phyloP scores from a whole-genome alignment of 2,888 invertebrate species.

The Drosophila subsilvestris region DNA sequence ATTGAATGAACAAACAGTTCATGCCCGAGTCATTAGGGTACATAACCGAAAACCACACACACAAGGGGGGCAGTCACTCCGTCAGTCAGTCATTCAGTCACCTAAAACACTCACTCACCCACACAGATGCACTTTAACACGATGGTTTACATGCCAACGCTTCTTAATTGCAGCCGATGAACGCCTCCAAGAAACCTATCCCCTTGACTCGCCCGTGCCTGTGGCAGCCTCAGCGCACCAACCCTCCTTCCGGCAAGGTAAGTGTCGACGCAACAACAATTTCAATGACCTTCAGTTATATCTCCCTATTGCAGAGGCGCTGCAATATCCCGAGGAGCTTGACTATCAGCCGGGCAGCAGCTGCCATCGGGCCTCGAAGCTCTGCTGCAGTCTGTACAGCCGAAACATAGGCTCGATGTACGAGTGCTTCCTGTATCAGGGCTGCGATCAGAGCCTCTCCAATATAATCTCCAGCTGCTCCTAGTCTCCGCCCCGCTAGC shows the following conservation, averaged over 20 bases:
- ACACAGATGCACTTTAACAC: constrained; percentile 24
- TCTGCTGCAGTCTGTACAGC: constrained; percentile 87
- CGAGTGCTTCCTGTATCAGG: constrained; percentile 88
- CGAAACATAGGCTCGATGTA: constrained; percentile 84
- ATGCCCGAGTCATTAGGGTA: neutral
- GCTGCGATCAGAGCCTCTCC: constrained; percentile 84
- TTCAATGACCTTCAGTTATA: neutral
- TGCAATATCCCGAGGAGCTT: constrained; percentile 51
- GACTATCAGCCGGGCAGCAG: constrained; percentile 64
- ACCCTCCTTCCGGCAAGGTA: constrained; percentile 46
- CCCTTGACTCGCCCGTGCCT: constrained; percentile 10
- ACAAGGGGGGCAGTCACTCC: neutral
- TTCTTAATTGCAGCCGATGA: constrained; percentile 61
- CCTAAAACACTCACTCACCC: constrained; percentile 12
- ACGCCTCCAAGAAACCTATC: constrained; percentile 11
- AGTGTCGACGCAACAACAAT: constrained; percentile 28
- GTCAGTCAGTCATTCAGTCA: constrained; percentile 1
- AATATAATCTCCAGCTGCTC: constrained; percentile 54
- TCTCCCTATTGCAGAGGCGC: constrained; percentile 42
- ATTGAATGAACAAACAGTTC: constrained; percentile 22
- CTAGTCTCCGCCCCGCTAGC: constrained; percentile 30
- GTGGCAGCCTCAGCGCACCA: neutral
- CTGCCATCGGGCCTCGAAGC: constrained; percentile 89
- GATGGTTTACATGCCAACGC: constrained; percentile 47
- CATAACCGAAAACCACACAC: constrained; percentile 9